Evolutionary conservation across 2,797 vertebrate species (phyloP), one percentile per base, ranked within the genome.

Genomic region (Hoplostethus mediterraneus): DNA sequence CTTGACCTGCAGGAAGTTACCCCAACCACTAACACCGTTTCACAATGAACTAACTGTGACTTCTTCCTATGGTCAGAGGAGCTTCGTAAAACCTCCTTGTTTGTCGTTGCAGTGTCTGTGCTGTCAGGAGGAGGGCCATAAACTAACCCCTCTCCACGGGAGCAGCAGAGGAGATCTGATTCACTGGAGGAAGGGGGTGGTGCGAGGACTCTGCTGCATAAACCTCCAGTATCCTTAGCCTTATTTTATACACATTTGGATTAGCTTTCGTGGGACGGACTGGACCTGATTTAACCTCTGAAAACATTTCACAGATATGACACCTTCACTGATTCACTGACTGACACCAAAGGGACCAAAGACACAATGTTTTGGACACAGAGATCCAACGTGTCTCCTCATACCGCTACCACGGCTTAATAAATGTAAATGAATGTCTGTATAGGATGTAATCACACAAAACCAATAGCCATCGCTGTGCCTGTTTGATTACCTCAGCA

Each of bases 201-300:
- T 68, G 44, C 49, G 69, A 57, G 47, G 65, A 78, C 86, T 91
- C 91, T 93, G 92, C 93, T 93, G 90, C 87, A 48, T 86, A 91
- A 92, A 93, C 91, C 83, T 90, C 82, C 89, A 91, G 75, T 82
- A 79, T 87, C 73, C n/a, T n/a, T 79, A 67, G 14, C 60, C 45
- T 55, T 74, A 60, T 76, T 88, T 77, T 55, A 75, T 33, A 66
- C 47, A 62, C 11, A 63, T 60, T 83, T 52, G 55, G 49, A 49
- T 73, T 56, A 84, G 68, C 56, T 81, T 81, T 62, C 63, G 17
- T 31, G 28, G 40, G 69, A 67, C 51, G 49, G 33, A n/a, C n/a
- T n/a, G n/a, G n/a, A 48, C 67, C 58, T 30, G 25, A 71, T 53
- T 33, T 67, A 73, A 49, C 60, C 79, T 81, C 7, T 17, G 82